Percentiles rank a stretch among this genome's conserved stretches.
phyloP scores from a whole-genome alignment of 2,797 vertebrate genomes.

The Centroberyx gerrardi region DNA sequence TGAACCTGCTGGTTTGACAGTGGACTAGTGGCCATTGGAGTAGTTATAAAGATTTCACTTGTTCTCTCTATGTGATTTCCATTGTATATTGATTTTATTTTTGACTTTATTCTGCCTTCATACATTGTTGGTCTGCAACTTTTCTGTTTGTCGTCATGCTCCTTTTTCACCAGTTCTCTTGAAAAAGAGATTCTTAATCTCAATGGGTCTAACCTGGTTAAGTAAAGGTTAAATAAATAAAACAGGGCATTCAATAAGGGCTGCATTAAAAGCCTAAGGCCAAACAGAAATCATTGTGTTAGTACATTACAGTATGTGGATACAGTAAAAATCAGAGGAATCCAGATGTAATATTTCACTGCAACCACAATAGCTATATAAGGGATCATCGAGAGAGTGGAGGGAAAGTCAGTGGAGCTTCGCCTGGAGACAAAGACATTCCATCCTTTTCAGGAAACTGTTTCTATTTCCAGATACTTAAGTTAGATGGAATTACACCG shows the following conservation, averaged over 20 bases:
- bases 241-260: not conserved
- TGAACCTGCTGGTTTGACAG: too few species aligned
- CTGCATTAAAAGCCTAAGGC: not conserved
- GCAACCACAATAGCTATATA: conserved; percentile 21
- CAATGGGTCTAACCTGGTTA: not conserved
- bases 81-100: not conserved
- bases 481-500: too few species aligned
- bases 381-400: conserved; percentile 1
- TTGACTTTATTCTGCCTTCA: not conserved
- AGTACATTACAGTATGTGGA: too few species aligned
- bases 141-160: not conserved
- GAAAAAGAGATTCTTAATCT: not conserved
- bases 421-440: conserved; percentile 51
- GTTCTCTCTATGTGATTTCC: too few species aligned
- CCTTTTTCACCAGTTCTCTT: not conserved
- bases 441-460: conserved; percentile 34
- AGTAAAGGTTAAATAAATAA: conserved; percentile 11
- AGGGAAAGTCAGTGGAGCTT: conserved; percentile 19
- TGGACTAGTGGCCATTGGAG: too few species aligned
- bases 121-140: not conserved
- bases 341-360: conserved; percentile 35
- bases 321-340: conserved; percentile 14
- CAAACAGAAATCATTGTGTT: not conserved
- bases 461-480: conserved; percentile 47
- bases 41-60: too few species aligned